Evolutionary conservation across 1,140 invertebrate species (phyloP), one percentile per base, ranked within the genome.

Genomic region (Calephelis nemesis): DNA sequence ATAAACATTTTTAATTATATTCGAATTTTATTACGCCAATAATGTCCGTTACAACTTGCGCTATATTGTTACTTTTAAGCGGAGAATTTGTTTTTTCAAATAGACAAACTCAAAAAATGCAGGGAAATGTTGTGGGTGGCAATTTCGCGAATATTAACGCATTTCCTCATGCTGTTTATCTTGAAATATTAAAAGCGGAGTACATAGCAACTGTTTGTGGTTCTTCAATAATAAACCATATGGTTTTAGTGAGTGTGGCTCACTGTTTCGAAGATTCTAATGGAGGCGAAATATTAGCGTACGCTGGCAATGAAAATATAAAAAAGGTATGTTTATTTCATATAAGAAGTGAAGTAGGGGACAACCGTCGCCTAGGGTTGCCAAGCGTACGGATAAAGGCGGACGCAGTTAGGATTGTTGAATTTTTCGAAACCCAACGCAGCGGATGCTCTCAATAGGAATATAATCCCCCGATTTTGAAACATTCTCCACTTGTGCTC

Each of bases 291-390:
- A 62, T 83, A 15, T 19, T 69, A 9, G 75, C 73, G 5, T 77
- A 71, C 47, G 82, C 74, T 40, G 79, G 82, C 60, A 70, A 82
- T 65, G 76, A 81, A 67, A 68, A 81, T 68, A 67, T 81, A 10
- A 63, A 70, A 49, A 66, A 81, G 74, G 77, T 82, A 63, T 47
- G 15, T 47, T 67, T 50, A 19, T 47, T 50, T 40, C 42, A 45
- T 30, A 30, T 30, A 1, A 30, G 30, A 30, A 30, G 30, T 2
- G 30, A 30, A 4, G 30, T 30, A 30, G 30, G 4, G 4, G 2
- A 30, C 30, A 30, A 30, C 30, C 30, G 30, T 30, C 30, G 30
- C 30, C 30, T 30, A 30, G 30, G 30, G 30, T 30, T 30, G 30
- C 30, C 30, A 30, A 2, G 4, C 30, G 30, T 30, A 2, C 30